These are phyloP conservation scores for Drosophila mimica DNA, from an alignment of 2,888 invertebrate species.

Conservation along the genomic window DNA sequence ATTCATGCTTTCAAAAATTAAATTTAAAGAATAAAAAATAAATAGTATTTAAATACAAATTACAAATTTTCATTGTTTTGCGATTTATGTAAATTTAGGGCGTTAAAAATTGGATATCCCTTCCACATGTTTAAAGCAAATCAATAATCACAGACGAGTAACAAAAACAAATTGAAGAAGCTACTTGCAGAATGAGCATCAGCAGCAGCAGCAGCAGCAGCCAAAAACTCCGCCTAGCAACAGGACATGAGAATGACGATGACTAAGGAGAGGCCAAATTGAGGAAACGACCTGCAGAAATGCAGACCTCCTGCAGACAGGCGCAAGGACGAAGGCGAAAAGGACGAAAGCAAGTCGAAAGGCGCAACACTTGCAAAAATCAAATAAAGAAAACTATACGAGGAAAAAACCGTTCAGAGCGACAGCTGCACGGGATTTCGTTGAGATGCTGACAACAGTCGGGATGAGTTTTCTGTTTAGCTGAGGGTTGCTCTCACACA, in stretches of 20 bases:
- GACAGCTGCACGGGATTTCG: slow-evolving; percentile 70
- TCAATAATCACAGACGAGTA: slow-evolving; percentile 23
- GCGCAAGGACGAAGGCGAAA: slow-evolving; percentile 1
- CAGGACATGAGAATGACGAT: slow-evolving; percentile 46
- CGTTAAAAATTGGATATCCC: background rate
- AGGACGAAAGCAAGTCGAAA: slow-evolving; percentile 2
- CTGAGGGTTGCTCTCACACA: slow-evolving; percentile 64
- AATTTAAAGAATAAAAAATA: background rate
- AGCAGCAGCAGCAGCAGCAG: slow-evolving; percentile 13
- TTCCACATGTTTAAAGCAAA: slow-evolving; percentile 18
- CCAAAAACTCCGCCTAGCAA: slow-evolving; percentile 64
- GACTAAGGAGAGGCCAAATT: slow-evolving; percentile 11
- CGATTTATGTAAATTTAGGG: background rate
- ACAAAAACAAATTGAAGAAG: slow-evolving; percentile 14
- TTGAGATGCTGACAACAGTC: slow-evolving; percentile 24
- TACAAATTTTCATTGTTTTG: background rate
- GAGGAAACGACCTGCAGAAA: slow-evolving; percentile 33
- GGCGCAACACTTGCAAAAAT: slow-evolving; percentile 75
- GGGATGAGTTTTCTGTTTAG: slow-evolving; percentile 31
- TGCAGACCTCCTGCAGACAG: slow-evolving; percentile 36
- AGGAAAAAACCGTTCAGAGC: slow-evolving; percentile 25
- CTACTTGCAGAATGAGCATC: slow-evolving; percentile 15
- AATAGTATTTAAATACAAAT: background rate
- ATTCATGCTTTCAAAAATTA: too few relatives aligned
- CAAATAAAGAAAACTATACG: slow-evolving; percentile 63